Evolutionary conservation across 2,797 vertebrate genomes (phyloP).

Genomic region (Tiaroga cobitis): DNA sequence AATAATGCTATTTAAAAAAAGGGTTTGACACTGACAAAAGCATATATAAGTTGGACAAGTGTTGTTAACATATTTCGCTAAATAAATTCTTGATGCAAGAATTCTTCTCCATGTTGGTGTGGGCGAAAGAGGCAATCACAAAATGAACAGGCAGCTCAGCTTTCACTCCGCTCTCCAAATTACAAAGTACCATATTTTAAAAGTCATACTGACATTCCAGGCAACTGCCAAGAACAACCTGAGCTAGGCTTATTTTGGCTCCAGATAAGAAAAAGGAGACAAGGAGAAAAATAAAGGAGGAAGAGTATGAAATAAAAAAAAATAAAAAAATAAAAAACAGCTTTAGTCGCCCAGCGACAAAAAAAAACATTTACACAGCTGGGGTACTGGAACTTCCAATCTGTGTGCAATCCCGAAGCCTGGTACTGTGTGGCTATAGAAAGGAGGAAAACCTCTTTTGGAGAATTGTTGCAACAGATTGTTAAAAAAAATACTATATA

Average conservation of each 20-base stretch:
- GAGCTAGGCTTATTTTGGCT: constrained; percentile 92
- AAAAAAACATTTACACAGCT: constrained; percentile 99
- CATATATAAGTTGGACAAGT: neutral
- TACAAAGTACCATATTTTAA: constrained; percentile 93
- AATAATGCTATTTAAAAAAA: neutral
- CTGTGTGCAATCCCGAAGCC: constrained; percentile 80
- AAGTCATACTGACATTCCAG: constrained; percentile 97
- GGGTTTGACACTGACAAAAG: neutral
- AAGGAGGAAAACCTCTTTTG: neutral
- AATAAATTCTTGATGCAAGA: neutral
- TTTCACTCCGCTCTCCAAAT: constrained; percentile 90
- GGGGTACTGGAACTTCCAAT: constrained; percentile 87
- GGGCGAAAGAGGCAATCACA: constrained; percentile 73
- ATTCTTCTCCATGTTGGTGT: constrained; percentile 49
- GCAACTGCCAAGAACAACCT: constrained; percentile 95
- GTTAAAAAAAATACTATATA: neutral
- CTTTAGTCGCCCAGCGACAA: constrained; percentile 93
- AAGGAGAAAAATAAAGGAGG: constrained; percentile 48
- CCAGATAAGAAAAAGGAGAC: constrained; percentile 83
- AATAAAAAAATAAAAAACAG: constrained; percentile 67
- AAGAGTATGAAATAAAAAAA: constrained; percentile 46
- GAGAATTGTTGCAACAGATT: neutral
- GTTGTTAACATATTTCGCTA: neutral
- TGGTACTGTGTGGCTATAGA: constrained; percentile 43
- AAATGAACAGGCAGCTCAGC: constrained; percentile 85